Percentiles rank a stretch among this genome's conserved stretches.
These are phyloP conservation scores for Drosophila rubida DNA, from an alignment of 2,888 invertebrate species.

Conservation along the genomic window DNA sequence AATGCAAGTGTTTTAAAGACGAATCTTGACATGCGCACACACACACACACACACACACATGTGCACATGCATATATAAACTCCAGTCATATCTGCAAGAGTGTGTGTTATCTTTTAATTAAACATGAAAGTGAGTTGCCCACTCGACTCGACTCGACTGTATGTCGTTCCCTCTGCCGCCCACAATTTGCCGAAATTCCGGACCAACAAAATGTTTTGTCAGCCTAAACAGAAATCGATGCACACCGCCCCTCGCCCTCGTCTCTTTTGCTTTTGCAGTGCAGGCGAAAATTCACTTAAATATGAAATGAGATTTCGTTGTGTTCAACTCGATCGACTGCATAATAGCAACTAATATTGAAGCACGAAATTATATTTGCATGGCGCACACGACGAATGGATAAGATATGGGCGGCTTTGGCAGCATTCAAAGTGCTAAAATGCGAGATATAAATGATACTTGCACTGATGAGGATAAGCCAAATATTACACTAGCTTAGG, in stretches of 20 bases:
- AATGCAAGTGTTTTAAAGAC: slow-evolving; percentile 50
- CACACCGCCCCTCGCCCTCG: background rate
- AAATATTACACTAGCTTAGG: background rate
- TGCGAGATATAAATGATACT: background rate
- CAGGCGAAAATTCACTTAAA: slow-evolving; percentile 12
- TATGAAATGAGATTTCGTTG: background rate
- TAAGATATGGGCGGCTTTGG: background rate
- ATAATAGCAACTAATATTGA: slow-evolving; percentile 2
- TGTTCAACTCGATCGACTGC: slow-evolving; percentile 2
- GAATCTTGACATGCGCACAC: slow-evolving; percentile 14
- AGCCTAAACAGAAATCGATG: slow-evolving; percentile 21
- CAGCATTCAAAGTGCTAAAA: background rate
- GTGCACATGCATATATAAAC: slow-evolving; percentile 2
- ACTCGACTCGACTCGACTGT: too few species aligned
- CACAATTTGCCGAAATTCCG: background rate
- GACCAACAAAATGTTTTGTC: slow-evolving; percentile 12
- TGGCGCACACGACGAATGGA: background rate
- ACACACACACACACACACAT: slow-evolving; percentile 8
- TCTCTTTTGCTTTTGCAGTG: background rate
- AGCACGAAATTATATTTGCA: background rate
- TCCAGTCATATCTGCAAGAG: slow-evolving; percentile 12
- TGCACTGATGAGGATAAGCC: background rate
- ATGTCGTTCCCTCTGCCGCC: slow-evolving; percentile 20
- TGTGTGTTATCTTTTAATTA: slow-evolving; percentile 80
- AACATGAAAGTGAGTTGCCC: slow-evolving; percentile 61